Evolutionary conservation across 2,113 vertebrate genomes (phyloP), one percentile per base, ranked within the genome.

Genomic region (Morphnarchus princeps): DNA sequence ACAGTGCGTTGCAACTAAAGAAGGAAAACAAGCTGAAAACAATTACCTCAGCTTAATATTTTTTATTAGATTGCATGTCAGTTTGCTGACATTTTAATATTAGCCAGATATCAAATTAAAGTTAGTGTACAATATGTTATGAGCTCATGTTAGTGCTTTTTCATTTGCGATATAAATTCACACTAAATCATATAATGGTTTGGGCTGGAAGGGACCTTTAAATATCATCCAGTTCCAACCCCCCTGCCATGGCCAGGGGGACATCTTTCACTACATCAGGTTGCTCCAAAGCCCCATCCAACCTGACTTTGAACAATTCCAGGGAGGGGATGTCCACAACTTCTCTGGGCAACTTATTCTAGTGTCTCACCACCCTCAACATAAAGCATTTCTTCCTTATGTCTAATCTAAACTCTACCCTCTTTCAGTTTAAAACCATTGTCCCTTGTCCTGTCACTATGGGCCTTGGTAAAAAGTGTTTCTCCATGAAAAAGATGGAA

Each of bases 251-350:
- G 29, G 7, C 11, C 26, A 63, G 61, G 31, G 55, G n/a, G 43
- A 47, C 20, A 7, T 28, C 47, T n/a, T 86, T 29, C 11, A 17
- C 28, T 18, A 34, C 6, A 17, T 29, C 19, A 65, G 3, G 6
- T 65, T 69, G 20, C 28, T 81, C 13, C 32, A 82, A 59, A 87
- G n/a, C n/a, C 16, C 7, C 2, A 1, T 78, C 31, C 36, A 65
- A 0, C 13, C 17, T n/a, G 24, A 8, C 20, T 45, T 43, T 13
- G 38, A 73, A 29, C 13, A 9, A 25, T n/a, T 67, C 29, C 20
- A 61, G 0, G 19, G 14, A n/a, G 15, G 42, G 4, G 20, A 10
- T 43, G 50, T 32, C 42, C 20, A n/a, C 20, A 62, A 0, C 20
- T 47, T 82, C 10, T 82, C n/a, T 82, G 36, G 22, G 11, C 36